Conservation (phyloP, 2,888 invertebrate genomes). For the Hydropsyche betteni region DNA sequence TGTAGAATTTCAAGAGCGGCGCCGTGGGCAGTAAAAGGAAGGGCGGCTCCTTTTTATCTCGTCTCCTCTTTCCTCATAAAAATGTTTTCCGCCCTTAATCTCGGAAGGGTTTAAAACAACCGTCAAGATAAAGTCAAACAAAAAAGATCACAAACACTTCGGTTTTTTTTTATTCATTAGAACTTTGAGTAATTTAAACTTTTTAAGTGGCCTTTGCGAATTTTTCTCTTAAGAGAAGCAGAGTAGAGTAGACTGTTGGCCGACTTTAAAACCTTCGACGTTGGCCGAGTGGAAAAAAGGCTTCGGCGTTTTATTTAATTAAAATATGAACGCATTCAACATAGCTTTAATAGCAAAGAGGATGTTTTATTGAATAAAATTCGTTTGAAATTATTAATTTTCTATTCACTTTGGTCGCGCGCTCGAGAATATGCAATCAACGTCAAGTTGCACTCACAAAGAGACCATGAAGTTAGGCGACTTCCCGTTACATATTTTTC, state of each 20-base stretch:
- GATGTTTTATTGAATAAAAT: too few species aligned
- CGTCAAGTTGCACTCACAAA: too few species aligned
- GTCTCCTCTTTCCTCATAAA: constrained; percentile 18
- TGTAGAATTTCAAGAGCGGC: constrained; percentile 1
- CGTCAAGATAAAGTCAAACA: constrained; percentile 33
- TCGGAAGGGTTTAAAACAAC: constrained; percentile 32
- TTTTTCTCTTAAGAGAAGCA: constrained; percentile 2
- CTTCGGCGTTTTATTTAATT: neutral
- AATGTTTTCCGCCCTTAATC: constrained; percentile 32
- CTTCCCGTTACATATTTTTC: too few species aligned
- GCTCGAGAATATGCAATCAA: too few species aligned
- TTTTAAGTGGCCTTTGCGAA: constrained; percentile 32
- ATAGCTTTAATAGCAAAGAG: too few species aligned
- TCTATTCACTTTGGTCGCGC: too few species aligned
- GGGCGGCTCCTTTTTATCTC: constrained; percentile 5
- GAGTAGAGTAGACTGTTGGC: neutral
- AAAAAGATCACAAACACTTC: constrained; percentile 33
- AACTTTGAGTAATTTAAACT: constrained; percentile 33
- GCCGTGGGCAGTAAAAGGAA: constrained; percentile 2
- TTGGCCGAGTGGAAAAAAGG: constrained; percentile 7
- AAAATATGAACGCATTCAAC: too few species aligned
- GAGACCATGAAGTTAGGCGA: too few species aligned
- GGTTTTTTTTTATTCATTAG: constrained; percentile 23
- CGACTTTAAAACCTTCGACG: neutral
- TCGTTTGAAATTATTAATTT: too few species aligned